phyloP scores from a whole-genome alignment of 2,888 invertebrate genomes.

The Callyntrura sp. region DNA sequence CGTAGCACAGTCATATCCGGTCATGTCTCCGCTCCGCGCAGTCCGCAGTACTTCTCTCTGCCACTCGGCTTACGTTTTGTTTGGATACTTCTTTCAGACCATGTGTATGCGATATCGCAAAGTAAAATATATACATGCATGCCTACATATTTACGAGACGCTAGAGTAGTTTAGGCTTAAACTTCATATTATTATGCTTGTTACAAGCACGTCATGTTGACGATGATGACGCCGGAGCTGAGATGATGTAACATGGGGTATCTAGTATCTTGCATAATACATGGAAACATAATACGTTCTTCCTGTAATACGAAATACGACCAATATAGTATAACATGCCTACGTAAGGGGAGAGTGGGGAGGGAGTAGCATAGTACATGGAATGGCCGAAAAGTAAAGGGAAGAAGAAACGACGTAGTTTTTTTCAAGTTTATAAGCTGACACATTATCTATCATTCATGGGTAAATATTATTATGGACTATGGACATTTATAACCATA shows the following conservation, averaged over 20 bases:
- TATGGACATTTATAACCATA: background rate
- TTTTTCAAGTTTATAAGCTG: slow-evolving; percentile 42
- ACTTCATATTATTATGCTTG: background rate
- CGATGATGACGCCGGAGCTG: background rate
- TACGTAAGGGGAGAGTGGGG: no score
- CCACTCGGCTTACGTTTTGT: background rate
- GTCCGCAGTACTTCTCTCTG: background rate
- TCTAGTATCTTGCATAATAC: background rate
- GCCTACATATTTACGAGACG: background rate
- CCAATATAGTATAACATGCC: background rate
- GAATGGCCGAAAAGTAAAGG: slow-evolving; percentile 14
- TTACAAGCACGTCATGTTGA: background rate
- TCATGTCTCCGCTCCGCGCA: background rate
- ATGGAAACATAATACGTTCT: slow-evolving; percentile 36
- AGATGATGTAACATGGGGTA: background rate
- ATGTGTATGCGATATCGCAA: background rate
- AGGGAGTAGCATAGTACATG: background rate
- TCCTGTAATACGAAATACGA: slow-evolving; percentile 48
- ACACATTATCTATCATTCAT: slow-evolving; percentile 39
- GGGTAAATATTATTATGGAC: slow-evolving; percentile 2
- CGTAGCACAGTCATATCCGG: background rate
- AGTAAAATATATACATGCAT: background rate
- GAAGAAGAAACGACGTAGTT: slow-evolving; percentile 36
- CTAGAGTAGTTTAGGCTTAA: background rate
- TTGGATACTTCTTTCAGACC: background rate